A percentile compares a stretch with the other conserved stretches of the same genome.
phyloP scores from a whole-genome alignment of 2,797 vertebrate genomes.

The Propithecus perrieri region DNA sequence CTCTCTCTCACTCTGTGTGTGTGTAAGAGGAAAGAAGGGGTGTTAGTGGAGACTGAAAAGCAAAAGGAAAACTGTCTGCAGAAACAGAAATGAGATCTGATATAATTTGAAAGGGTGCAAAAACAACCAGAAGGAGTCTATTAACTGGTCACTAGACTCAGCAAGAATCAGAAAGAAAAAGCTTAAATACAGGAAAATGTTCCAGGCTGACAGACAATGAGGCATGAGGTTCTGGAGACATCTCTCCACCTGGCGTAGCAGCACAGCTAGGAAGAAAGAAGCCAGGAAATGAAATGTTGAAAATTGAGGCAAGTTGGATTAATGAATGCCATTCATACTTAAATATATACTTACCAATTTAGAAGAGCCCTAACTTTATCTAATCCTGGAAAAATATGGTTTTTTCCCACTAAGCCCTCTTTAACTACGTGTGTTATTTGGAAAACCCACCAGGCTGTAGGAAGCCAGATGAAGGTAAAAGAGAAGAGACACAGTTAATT shows the following conservation, averaged over 20 bases:
- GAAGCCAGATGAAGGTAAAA: not conserved
- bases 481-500: not conserved
- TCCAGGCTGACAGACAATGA: not conserved
- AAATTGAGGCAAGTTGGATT: not conserved
- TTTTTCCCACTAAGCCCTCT: not conserved
- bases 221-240: not conserved
- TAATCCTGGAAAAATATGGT: not conserved
- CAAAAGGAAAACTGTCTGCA: not conserved
- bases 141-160: not conserved
- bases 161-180: not conserved
- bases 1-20: too few species aligned
- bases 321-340: not conserved
- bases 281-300: not conserved
- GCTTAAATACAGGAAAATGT: not conserved
- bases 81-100: constrained; percentile 29
- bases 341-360: not conserved
- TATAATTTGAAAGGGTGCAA: not conserved
- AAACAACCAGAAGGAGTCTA: not conserved
- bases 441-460: not conserved
- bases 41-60: not conserved
- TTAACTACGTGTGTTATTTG: not conserved
- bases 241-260: not conserved
- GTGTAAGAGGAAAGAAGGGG: not conserved
- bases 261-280: not conserved
- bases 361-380: not conserved